Evolutionary conservation across 2,113 vertebrate species (phyloP).

Genomic region (Rallus limicola): DNA sequence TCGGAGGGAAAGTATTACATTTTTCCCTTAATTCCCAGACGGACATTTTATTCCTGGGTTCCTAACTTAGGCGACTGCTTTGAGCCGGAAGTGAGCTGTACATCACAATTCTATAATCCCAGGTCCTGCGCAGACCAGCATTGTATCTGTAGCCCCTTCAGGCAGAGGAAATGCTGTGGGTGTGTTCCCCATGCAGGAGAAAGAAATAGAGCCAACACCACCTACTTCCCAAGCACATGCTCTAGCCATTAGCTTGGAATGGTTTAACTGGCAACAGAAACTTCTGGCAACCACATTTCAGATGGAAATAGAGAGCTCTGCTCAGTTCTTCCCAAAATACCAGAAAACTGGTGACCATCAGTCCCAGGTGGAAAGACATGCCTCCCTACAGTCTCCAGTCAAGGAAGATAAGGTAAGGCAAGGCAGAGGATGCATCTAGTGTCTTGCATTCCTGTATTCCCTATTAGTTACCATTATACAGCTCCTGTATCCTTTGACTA

Average conservation of each 20-base stretch:
- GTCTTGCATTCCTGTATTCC: background rate
- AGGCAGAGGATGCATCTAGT: background rate
- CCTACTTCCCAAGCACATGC: background rate
- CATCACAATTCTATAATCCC: background rate
- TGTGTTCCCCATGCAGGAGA: background rate
- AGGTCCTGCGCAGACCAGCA: background rate
- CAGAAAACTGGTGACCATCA: background rate
- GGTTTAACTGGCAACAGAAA: background rate
- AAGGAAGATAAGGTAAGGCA: background rate
- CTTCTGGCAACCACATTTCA: background rate
- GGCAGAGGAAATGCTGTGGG: background rate
- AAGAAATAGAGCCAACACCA: background rate
- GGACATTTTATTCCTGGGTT: background rate
- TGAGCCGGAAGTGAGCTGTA: background rate
- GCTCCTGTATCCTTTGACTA: background rate
- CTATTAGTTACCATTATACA: background rate
- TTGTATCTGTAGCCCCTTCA: background rate
- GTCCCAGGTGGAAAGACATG: fast-evolving
- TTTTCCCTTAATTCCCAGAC: background rate
- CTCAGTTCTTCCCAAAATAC: background rate
- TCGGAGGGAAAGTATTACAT: background rate
- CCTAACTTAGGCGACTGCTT: background rate
- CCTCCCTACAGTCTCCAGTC: background rate
- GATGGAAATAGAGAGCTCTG: background rate
- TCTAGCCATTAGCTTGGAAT: background rate